A percentile compares a stretch with the other conserved stretches of the same genome.
Evolutionary conservation across 2,888 invertebrate genomes (phyloP).

Genomic region (Hyposoter didymator): DNA sequence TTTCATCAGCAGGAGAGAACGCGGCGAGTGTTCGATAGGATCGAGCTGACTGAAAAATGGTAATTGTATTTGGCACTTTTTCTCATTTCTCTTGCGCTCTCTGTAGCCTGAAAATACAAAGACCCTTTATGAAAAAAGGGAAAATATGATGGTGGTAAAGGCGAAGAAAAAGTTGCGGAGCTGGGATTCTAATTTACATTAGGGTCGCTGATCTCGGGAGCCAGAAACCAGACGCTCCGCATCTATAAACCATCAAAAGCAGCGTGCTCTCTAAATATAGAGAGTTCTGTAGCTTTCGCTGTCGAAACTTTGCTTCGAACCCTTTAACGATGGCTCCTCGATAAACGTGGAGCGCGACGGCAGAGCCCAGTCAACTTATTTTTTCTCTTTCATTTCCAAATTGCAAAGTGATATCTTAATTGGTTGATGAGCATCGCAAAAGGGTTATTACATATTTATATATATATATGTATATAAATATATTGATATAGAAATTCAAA

Average conservation of each 20-base stretch:
- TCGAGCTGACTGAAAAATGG: constrained; percentile 66
- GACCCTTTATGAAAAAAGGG: background rate
- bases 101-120: background rate
- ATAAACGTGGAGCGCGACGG: constrained; percentile 44
- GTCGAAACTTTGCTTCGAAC: constrained; percentile 54
- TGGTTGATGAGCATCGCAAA: constrained; percentile 70
- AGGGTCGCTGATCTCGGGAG: constrained; percentile 49
- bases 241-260: constrained; percentile 54
- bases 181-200: constrained; percentile 60
- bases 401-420: constrained; percentile 79
- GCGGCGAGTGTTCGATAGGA: constrained; percentile 63
- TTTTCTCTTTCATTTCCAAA: constrained; percentile 66
- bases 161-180: constrained; percentile 23
- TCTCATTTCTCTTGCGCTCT: constrained; percentile 8
- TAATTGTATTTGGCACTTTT: constrained; percentile 38
- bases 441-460: background rate
- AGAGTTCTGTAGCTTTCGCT: constrained; percentile 40
- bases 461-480: constrained; percentile 6
- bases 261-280: constrained; percentile 27
- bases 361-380: constrained; percentile 51
- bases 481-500: constrained; percentile 42
- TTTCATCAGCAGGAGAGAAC: constrained; percentile 45
- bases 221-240: constrained; percentile 56
- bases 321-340: constrained; percentile 53
- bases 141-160: background rate